A percentile compares a stretch with the other conserved stretches of the same genome.
Conservation (phyloP, 2,797 vertebrate genomes). For the Picus viridis region DNA sequence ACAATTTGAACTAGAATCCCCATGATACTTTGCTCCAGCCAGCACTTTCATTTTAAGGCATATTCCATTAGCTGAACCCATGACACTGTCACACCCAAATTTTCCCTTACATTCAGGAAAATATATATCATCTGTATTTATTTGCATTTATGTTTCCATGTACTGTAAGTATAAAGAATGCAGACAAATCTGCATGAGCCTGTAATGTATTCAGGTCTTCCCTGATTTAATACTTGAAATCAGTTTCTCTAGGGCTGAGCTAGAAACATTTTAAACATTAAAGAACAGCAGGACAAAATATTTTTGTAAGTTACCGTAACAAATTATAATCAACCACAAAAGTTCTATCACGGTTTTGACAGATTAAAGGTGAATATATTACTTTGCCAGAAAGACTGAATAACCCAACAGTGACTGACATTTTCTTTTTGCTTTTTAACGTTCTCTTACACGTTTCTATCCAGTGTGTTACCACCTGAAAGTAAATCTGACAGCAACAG, state of each 20-base stretch:
- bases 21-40: too few relatives aligned
- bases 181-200: not conserved
- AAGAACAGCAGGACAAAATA: not conserved
- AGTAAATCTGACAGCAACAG: constrained; percentile 17
- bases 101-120: not conserved
- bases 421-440: not conserved
- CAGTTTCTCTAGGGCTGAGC: not conserved
- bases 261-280: not conserved
- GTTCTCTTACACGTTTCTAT: not conserved
- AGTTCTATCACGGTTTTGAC: not conserved
- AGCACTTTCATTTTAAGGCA: too few relatives aligned
- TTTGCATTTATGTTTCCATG: not conserved
- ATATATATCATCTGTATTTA: not conserved
- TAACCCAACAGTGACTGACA: not conserved
- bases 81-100: not conserved
- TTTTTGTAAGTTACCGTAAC: not conserved
- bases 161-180: not conserved
- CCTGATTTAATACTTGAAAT: not conserved
- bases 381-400: not conserved
- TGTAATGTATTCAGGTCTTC: not conserved
- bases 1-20: too few relatives aligned
- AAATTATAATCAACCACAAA: not conserved
- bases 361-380: not conserved
- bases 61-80: too few relatives aligned
- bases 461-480: not conserved